phyloP scores from a whole-genome alignment of 2,888 invertebrate genomes.

The Pyrocoelia pectoralis region DNA sequence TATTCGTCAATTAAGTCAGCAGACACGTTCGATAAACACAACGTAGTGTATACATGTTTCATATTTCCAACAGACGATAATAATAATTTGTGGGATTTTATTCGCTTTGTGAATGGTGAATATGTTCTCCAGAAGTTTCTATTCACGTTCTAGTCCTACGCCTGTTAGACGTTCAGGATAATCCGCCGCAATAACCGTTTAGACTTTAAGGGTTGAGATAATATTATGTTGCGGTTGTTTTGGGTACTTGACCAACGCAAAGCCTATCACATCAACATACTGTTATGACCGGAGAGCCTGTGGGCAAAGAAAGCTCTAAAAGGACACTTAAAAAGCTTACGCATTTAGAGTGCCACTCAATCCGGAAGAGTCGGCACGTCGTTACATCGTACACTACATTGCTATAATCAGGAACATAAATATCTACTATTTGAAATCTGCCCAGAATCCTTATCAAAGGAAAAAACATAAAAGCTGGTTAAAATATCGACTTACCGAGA shows the following conservation, averaged over 20 bases:
- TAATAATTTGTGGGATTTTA: constrained; percentile 34
- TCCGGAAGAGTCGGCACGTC: too few relatives aligned
- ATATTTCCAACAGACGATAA: constrained; percentile 30
- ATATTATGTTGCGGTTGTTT: constrained; percentile 42
- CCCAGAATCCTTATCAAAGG: too few relatives aligned
- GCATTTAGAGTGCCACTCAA: background rate
- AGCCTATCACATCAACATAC: constrained; percentile 32
- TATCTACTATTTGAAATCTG: too few relatives aligned
- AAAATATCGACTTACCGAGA: constrained; percentile 64
- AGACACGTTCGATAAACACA: constrained; percentile 32
- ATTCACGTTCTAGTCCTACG: constrained; percentile 33
- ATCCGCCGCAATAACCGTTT: constrained; percentile 42
- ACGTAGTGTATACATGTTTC: constrained; percentile 32
- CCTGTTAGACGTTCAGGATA: constrained; percentile 34
- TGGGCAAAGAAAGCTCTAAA: background rate
- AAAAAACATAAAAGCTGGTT: too few relatives aligned
- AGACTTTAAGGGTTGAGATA: constrained; percentile 38
- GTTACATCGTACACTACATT: too few relatives aligned
- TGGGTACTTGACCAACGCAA: constrained; percentile 41
- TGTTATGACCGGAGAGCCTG: constrained; percentile 31
- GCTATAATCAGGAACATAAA: too few relatives aligned
- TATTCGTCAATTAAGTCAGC: constrained; percentile 26
- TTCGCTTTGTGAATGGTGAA: constrained; percentile 20
- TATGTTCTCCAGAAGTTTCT: constrained; percentile 26
- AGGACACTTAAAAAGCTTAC: constrained; percentile 10